Conservation (phyloP, 2,113 vertebrate species). For the Cynoglossus semilaevis region DNA sequence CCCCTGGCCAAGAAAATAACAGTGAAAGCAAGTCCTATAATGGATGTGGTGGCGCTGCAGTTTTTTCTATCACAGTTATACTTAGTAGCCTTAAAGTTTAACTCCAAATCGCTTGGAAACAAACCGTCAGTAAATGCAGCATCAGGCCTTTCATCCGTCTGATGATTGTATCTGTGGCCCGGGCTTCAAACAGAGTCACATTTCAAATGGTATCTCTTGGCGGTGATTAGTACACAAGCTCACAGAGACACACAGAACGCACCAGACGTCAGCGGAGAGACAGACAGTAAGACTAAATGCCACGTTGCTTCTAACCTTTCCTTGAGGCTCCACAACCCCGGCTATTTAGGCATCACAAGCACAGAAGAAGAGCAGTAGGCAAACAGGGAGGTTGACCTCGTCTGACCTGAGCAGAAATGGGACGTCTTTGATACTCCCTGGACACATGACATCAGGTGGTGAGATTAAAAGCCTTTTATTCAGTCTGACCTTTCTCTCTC, state of each 20-base stretch:
- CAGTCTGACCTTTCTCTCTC: slow-evolving; percentile 64
- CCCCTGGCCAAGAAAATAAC: no score
- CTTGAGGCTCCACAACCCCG: slow-evolving; percentile 26
- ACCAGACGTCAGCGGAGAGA: slow-evolving; percentile 7
- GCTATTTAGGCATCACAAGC: slow-evolving; percentile 58
- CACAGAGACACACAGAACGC: slow-evolving; percentile 15
- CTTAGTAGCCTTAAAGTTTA: no score
- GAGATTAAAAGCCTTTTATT: slow-evolving; percentile 74
- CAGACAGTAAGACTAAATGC: slow-evolving; percentile 12
- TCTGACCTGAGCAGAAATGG: slow-evolving; percentile 60
- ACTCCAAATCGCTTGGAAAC: slow-evolving; percentile 1
- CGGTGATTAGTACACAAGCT: slow-evolving; percentile 5
- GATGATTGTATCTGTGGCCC: slow-evolving; percentile 1
- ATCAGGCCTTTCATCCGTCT: background rate
- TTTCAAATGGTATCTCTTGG: slow-evolving; percentile 24
- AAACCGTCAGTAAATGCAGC: slow-evolving; percentile 25
- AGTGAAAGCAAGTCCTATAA: no score
- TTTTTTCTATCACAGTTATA: no score
- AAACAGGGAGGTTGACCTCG: slow-evolving; percentile 49
- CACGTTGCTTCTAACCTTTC: slow-evolving; percentile 49
- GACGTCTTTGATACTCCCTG: slow-evolving; percentile 72
- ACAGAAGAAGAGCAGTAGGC: slow-evolving; percentile 31
- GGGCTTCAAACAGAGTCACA: slow-evolving; percentile 9
- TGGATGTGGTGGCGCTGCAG: no score
- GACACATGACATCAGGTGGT: slow-evolving; percentile 55